Percentiles rank a stretch among this genome's conserved stretches.
phyloP scores from a whole-genome alignment of 2,888 invertebrate species.

The Drosophila recens region DNA sequence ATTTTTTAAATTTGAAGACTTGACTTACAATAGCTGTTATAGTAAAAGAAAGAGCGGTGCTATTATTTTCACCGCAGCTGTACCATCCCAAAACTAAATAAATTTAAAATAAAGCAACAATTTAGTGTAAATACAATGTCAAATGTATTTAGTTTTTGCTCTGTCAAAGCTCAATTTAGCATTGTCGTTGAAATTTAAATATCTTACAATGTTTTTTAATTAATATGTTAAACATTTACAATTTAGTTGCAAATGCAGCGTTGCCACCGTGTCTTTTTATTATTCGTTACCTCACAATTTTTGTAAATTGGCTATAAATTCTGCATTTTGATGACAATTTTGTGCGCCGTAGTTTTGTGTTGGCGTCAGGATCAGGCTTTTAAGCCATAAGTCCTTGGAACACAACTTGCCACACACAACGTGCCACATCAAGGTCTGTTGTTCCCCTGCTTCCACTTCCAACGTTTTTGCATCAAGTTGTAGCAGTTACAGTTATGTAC shows the following conservation, averaged over 20 bases:
- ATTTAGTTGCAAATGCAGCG: not conserved
- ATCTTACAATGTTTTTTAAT: not conserved
- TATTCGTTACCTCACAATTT: not conserved
- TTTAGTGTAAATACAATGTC: not conserved
- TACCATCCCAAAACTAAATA: no score
- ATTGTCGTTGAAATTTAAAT: no score
- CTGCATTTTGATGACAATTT: not conserved
- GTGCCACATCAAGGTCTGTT: constrained; percentile 11
- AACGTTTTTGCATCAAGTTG: not conserved
- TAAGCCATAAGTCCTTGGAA: constrained; percentile 14
- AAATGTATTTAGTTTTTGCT: no score
- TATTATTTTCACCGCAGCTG: no score
- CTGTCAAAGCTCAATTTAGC: no score
- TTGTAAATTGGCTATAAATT: constrained; percentile 8
- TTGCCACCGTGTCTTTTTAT: not conserved
- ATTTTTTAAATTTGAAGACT: no score
- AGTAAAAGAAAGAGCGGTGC: no score
- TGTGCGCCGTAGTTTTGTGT: not conserved
- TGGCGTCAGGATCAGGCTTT: constrained; percentile 14
- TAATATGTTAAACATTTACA: not conserved
- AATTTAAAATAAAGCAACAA: no score
- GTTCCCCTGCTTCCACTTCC: not conserved
- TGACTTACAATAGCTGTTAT: no score
- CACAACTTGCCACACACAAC: constrained; percentile 2
- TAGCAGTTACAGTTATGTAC: constrained; percentile 43